phyloP scores from a whole-genome alignment of 2,797 vertebrate species.

The Margarornis squamiger region DNA sequence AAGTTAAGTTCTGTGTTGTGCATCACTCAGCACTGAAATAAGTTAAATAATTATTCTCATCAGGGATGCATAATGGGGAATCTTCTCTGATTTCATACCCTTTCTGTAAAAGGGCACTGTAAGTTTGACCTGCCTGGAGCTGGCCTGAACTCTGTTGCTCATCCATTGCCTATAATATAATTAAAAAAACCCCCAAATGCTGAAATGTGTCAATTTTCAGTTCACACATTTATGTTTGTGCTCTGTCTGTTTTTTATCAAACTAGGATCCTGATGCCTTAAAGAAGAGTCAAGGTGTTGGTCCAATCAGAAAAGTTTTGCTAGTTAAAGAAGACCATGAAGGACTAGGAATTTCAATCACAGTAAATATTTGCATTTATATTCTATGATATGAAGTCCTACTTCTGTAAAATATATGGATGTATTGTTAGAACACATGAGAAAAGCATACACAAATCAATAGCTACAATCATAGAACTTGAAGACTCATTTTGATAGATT shows the following conservation, averaged over 20 bases:
- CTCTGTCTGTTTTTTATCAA: background rate
- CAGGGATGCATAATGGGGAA: background rate
- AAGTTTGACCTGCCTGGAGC: background rate
- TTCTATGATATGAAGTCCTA: background rate
- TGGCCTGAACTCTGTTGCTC: background rate
- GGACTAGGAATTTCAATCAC: slow-evolving; percentile 98
- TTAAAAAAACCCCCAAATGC: background rate
- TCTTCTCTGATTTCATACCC: background rate
- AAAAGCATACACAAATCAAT: background rate
- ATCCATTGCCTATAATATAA: background rate
- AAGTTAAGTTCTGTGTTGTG: background rate
- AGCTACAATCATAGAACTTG: background rate
- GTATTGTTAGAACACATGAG: background rate
- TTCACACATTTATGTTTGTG: background rate
- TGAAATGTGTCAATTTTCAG: background rate
- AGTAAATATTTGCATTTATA: slow-evolving; percentile 76
- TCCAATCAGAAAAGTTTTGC: slow-evolving; percentile 93
- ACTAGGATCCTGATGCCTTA: slow-evolving; percentile 90
- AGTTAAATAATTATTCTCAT: background rate
- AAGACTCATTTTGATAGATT: background rate
- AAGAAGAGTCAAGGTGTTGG: slow-evolving; percentile 98
- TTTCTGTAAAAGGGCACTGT: background rate
- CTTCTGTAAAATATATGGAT: background rate
- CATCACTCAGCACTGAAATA: background rate
- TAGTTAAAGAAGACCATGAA: slow-evolving; percentile 97